These are phyloP conservation scores for Brachyistius frenatus DNA, from an alignment of 2,113 vertebrate genomes.

Conservation along the genomic window DNA sequence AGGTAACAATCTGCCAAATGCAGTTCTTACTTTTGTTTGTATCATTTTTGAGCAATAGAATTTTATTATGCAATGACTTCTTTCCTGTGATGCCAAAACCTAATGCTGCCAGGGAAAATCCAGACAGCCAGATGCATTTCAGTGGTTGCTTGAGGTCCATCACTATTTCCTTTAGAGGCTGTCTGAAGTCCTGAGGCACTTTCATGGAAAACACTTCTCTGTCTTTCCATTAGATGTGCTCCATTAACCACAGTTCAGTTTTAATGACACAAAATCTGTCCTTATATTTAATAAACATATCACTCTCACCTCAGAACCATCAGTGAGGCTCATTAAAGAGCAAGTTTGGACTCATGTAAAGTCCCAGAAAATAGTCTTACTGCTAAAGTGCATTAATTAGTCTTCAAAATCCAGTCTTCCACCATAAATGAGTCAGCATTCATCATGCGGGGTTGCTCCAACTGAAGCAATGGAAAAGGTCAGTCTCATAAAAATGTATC, in stretches of 20 bases:
- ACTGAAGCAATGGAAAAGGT: conserved; percentile 45
- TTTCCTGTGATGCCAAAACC: conserved; percentile 28
- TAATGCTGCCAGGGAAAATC: conserved; percentile 34
- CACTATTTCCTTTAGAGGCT: conserved; percentile 68
- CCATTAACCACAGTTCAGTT: conserved; percentile 45
- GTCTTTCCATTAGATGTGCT: conserved; percentile 55
- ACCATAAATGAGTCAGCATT: conserved; percentile 33
- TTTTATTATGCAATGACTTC: conserved; percentile 7
- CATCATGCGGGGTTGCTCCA: conserved; percentile 27
- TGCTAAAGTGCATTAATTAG: not conserved
- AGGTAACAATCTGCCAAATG: too few species aligned
- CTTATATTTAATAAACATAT: conserved; percentile 50
- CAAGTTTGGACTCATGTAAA: conserved; percentile 5
- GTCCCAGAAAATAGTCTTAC: conserved; percentile 1
- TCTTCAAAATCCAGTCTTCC: not conserved
- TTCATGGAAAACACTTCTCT: conserved; percentile 67
- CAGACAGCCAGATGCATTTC: conserved; percentile 46
- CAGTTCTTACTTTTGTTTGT: not conserved
- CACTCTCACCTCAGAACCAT: conserved; percentile 35
- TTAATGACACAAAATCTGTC: conserved; percentile 50
- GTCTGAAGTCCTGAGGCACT: conserved; percentile 43
- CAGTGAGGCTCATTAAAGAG: conserved; percentile 16
- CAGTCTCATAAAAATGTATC: conserved; percentile 45
- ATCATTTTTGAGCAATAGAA: not conserved
- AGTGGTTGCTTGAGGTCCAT: conserved; percentile 59